Base-by-base conservation (phyloP, 2,113 vertebrate species). In the Telmatochromis brachygnathus region DNA sequence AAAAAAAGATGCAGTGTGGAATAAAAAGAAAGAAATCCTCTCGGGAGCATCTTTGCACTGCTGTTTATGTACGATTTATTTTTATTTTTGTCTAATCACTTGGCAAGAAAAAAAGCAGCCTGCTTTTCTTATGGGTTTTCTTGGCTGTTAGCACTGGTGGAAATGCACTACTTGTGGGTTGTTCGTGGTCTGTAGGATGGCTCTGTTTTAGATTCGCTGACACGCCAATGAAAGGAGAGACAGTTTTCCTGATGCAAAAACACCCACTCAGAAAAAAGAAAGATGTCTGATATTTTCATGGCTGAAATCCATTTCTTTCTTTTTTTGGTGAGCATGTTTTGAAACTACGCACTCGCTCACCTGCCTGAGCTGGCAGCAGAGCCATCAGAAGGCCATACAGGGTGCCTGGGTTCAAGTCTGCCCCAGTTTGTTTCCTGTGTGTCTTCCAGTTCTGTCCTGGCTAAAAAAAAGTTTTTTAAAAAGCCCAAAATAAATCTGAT, bases 341-440 rank as follows among this genome's bases (percentile, higher is more conserved):
- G 68, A 81, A 6, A 37, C 33, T n/a, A 35, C 7, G 17, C n/a
- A 28, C 6, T 28, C 1, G 6, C 14, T 75, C 68, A 19, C 23
- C 39, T 75, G 39, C 39, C 14, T 75, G 39, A 47, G 68, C 39
- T 73, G 68, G 13, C 65, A 45, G 13, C 65, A 65, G 60, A 65
- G 33, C 68, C 37, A 68, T 23, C 0, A 39, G 35, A 70, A 70
- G 37, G 35, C 35, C n/a, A 3, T 70, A 39, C 35, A 0, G 62
- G 35, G 62, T 35, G 62, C 35, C 35, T 0, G 62, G 62, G 12
- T 14, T 70, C 35, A 39, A 39, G n/a, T 42, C 35, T 39, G 12
- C 65, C 65, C 7, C 7, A 39, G 35, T 42, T 39, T 39, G 0
- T 70, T 42, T 42, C 62, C 62, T 9, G 0, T 0, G 2, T 14